These are phyloP conservation scores for Drosophila melanica DNA, from an alignment of 1,140 invertebrate species.

Conservation along the genomic window DNA sequence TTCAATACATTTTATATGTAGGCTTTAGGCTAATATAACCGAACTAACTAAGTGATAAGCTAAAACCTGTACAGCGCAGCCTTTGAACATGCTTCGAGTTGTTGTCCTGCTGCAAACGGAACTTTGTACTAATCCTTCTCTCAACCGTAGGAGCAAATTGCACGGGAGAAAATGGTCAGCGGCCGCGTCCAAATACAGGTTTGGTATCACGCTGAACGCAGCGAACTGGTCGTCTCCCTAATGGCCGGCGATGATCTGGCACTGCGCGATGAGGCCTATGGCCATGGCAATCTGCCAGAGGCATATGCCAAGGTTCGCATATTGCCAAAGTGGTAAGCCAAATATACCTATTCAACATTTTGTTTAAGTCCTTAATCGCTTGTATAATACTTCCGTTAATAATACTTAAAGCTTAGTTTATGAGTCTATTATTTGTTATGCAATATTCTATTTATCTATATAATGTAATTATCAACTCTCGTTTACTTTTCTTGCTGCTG, in stretches of 20 bases:
- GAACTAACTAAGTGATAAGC: conserved; percentile 21
- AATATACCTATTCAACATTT: too few relatives aligned
- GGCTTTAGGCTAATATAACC: conserved; percentile 40
- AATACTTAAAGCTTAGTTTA: too few relatives aligned
- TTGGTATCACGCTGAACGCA: conserved; percentile 92
- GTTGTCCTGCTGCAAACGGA: conserved; percentile 2
- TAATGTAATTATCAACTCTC: not conserved
- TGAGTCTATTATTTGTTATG: too few relatives aligned
- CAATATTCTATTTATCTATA: too few relatives aligned
- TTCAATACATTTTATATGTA: conserved; percentile 31
- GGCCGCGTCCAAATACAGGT: conserved; percentile 93
- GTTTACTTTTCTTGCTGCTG: conserved; percentile 20
- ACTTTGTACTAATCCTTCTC: conserved; percentile 42
- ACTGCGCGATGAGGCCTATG: conserved; percentile 89
- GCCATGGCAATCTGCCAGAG: conserved; percentile 90
- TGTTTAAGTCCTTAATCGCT: too few relatives aligned
- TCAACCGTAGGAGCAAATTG: conserved; percentile 88
- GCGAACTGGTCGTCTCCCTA: conserved; percentile 92
- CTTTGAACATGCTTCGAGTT: conserved; percentile 18
- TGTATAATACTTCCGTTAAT: too few relatives aligned
- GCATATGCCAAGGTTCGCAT: conserved; percentile 92
- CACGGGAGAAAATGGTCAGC: conserved; percentile 89
- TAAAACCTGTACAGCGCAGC: conserved; percentile 26
- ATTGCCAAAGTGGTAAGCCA: conserved; percentile 89
- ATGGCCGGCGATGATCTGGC: conserved; percentile 93